Evolutionary conservation across 2,888 invertebrate species (phyloP), one percentile per base, ranked within the genome.

Genomic region (Omphaloscelis lunosa): DNA sequence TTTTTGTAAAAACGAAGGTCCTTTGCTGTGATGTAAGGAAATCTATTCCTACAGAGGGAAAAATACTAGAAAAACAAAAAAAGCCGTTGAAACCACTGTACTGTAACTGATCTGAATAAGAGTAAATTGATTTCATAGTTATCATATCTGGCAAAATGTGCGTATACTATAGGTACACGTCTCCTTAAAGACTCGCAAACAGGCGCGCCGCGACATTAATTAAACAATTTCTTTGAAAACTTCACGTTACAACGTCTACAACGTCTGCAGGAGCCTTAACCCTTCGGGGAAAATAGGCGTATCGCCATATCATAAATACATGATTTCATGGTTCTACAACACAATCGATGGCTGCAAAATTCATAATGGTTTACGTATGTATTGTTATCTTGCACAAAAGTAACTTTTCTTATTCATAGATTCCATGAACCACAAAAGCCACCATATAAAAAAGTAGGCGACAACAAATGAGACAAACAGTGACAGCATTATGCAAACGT

Each of bases 401-500:
- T 27, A 15, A 29, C 2, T 29, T 59, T 59, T 72, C 53, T 11
- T 23, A 17, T 23, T 27, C 12, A 41, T 41, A 2, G 56, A 56
- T 65, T 59, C n/a, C 12, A 9, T 48, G 29, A 12, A n/a, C 27
- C n/a, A 62, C 41, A 70, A 66, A 61, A 70, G 0, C 20, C 12
- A 63, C 51, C 11, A 79, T 12, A 12, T 39, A 80, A 58, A 84
- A 68, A 39, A 17, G 27, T 12, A 39, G 51, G 51, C 63, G 71
- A 78, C 72, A 72, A 68, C 8, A 75, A 84, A 81, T 12, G 82
- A 78, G 86, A 85, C 89, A 90, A 85, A 83, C 85, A 86, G 83
- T 82, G 80, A 87, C 86, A 90, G 91, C 90, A 95, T 95, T 95
- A 95, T 95, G 94, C 94, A 95, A 95, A 95, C 93, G 94, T 93